phyloP scores from a whole-genome alignment of 2,888 invertebrate species.

The Conomelus anceps region DNA sequence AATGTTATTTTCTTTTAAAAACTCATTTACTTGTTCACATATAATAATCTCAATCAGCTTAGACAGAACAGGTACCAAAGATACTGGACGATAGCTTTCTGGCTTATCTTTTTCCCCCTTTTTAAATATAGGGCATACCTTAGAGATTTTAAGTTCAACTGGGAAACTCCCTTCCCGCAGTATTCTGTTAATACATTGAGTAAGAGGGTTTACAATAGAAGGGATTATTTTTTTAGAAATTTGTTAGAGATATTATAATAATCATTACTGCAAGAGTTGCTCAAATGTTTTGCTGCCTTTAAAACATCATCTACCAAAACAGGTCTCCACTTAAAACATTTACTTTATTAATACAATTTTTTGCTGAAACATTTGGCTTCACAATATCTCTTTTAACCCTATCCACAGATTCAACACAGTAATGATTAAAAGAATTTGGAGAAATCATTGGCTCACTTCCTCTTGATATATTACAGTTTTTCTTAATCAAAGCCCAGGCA shows the following conservation, averaged over 20 bases:
- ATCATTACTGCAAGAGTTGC: not conserved
- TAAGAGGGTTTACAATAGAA: not conserved
- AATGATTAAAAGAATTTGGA: not conserved
- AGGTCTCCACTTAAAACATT: not conserved
- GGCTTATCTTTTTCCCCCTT: no score
- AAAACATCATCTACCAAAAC: not conserved
- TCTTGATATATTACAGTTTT: not conserved
- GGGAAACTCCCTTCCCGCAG: no score
- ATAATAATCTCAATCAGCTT: no score
- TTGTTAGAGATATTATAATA: not conserved
- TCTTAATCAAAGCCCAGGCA: not conserved
- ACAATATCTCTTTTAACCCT: not conserved
- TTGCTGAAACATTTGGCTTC: not conserved
- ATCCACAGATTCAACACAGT: not conserved
- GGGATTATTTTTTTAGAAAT: not conserved
- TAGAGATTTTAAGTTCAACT: no score
- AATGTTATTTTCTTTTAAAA: no score
- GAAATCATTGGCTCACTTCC: not conserved
- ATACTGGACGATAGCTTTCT: no score
- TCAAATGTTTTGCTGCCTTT: not conserved
- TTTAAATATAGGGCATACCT: no score
- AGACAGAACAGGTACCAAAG: no score
- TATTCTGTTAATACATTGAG: not conserved
- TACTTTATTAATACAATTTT: not conserved
- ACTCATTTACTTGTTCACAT: no score